A percentile compares a stretch with the other conserved stretches of the same genome.
phyloP scores from a whole-genome alignment of 1,140 invertebrate species.

The Thaumatotibia leucotreta region DNA sequence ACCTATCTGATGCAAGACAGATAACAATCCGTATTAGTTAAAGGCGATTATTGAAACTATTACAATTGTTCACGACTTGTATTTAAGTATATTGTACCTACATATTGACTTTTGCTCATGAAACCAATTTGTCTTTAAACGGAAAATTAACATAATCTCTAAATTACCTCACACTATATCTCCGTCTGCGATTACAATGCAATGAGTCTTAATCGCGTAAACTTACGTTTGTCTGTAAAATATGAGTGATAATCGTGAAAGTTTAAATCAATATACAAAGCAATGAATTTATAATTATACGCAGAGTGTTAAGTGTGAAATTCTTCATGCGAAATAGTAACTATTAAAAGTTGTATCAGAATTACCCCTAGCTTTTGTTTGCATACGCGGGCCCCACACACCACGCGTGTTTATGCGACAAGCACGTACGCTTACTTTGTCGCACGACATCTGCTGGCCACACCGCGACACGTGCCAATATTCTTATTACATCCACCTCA shows the following conservation, averaged over 20 bases:
- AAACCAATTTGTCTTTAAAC: neutral
- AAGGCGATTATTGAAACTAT: neutral
- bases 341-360: constrained; percentile 67
- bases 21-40: neutral
- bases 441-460: constrained; percentile 52
- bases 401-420: constrained; percentile 59
- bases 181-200: too few relatives aligned
- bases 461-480: constrained; percentile 9
- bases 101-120: neutral
- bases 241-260: too few relatives aligned
- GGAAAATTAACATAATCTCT: too few relatives aligned
- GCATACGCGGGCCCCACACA: constrained; percentile 59
- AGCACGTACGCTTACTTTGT: constrained; percentile 71
- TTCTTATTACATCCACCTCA: constrained; percentile 23
- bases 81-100: neutral
- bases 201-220: too few relatives aligned
- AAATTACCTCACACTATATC: too few relatives aligned
- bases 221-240: too few relatives aligned
- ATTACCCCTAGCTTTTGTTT: constrained; percentile 66
- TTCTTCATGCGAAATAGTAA: constrained; percentile 49
- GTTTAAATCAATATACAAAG: too few relatives aligned
- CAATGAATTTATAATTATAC: too few relatives aligned
- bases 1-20: neutral
- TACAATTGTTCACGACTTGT: neutral
- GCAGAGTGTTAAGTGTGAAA: too few relatives aligned